phyloP scores from a whole-genome alignment of 2,888 invertebrate genomes.

The Chorisops tibialis region DNA sequence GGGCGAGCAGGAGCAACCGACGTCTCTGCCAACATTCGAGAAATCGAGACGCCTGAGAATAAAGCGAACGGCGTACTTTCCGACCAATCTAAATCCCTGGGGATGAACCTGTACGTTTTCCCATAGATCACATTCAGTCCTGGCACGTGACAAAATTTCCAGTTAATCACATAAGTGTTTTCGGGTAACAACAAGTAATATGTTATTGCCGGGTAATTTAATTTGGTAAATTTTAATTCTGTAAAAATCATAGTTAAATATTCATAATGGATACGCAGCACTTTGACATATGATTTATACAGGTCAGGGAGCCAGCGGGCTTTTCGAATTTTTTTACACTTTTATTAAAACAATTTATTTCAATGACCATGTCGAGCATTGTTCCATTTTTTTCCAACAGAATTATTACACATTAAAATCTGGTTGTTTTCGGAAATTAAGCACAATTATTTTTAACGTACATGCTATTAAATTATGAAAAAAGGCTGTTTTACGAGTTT shows the following conservation, averaged over 20 bases:
- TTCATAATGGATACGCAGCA: constrained; percentile 22
- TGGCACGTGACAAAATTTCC: constrained; percentile 33
- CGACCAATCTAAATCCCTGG: constrained; percentile 20
- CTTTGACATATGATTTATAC: constrained; percentile 23
- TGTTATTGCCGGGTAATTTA: constrained; percentile 29
- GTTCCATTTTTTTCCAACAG: too few species aligned
- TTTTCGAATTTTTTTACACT: background rate
- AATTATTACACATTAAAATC: too few species aligned
- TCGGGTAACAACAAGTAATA: constrained; percentile 26
- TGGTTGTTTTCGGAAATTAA: too few species aligned
- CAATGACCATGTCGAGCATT: background rate
- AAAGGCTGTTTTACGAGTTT: too few species aligned
- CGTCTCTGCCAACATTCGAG: constrained; percentile 12
- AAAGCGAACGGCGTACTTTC: constrained; percentile 8
- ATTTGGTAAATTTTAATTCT: constrained; percentile 29
- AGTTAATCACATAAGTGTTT: constrained; percentile 35
- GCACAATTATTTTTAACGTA: too few species aligned
- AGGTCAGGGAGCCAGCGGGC: constrained; percentile 16
- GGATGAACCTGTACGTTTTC: constrained; percentile 15
- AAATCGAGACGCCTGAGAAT: constrained; percentile 22
- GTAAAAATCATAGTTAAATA: constrained; percentile 28
- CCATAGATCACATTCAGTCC: constrained; percentile 18
- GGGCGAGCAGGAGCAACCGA: background rate
- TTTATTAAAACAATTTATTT: constrained; percentile 9
- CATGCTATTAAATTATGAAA: too few species aligned